Evolutionary conservation across 2,888 invertebrate genomes (phyloP).

Genomic region (Gymnoscelis rufifasciata): DNA sequence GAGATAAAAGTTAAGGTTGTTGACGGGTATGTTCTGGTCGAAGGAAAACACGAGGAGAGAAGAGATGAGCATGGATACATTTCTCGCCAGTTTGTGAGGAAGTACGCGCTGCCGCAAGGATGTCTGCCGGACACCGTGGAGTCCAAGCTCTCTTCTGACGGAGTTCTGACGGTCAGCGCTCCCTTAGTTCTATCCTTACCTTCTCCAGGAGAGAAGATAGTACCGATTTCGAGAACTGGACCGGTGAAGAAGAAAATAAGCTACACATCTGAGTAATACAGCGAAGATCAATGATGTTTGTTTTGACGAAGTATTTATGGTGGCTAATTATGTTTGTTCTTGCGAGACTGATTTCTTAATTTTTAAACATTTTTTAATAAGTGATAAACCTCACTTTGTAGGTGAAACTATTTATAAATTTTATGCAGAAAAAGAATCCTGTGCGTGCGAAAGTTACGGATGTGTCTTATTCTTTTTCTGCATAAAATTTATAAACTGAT

Average conservation of each 20-base stretch:
- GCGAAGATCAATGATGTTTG: too few relatives aligned
- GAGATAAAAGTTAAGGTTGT: conserved; percentile 87
- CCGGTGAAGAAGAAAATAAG: conserved; percentile 61
- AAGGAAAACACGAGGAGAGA: conserved; percentile 89
- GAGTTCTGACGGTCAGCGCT: conserved; percentile 85
- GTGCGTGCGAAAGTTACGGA: too few relatives aligned
- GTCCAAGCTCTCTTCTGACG: conserved; percentile 87
- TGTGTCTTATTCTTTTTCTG: too few relatives aligned
- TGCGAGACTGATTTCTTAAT: too few relatives aligned
- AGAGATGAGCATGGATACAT: conserved; percentile 85
- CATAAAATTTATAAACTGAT: too few relatives aligned
- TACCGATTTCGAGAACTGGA: conserved; percentile 81
- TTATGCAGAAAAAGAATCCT: too few relatives aligned
- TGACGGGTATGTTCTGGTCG: conserved; percentile 82
- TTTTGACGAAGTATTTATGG: too few relatives aligned
- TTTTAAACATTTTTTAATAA: too few relatives aligned
- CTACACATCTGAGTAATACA: too few relatives aligned
- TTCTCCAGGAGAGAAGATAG: conserved; percentile 71
- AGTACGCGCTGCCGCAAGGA: conserved; percentile 85
- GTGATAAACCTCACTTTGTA: too few relatives aligned
- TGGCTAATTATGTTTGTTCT: too few relatives aligned
- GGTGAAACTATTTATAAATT: too few relatives aligned
- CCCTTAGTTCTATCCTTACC: conserved; percentile 72
- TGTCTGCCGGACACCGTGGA: conserved; percentile 84
- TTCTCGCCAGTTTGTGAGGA: conserved; percentile 85